A percentile compares a stretch with the other conserved stretches of the same genome.
phyloP scores from a whole-genome alignment of 2,113 vertebrate species.

The Poeciliopsis prolifica region DNA sequence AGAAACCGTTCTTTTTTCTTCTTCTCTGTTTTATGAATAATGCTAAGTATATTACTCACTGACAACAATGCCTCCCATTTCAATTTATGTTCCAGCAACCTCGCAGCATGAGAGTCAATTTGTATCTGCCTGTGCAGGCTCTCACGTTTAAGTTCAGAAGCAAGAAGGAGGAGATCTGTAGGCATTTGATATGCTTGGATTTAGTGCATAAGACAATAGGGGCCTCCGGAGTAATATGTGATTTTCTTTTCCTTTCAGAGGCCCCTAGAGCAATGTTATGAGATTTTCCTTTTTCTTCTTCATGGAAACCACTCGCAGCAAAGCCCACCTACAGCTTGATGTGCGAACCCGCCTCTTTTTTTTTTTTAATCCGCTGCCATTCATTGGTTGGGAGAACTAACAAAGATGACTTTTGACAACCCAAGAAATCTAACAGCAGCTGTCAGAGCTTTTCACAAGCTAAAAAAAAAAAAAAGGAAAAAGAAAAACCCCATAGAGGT shows the following conservation, averaged over 20 bases:
- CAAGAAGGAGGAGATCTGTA: constrained; percentile 67
- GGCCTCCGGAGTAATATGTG: constrained; percentile 67
- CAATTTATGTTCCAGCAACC: constrained; percentile 81
- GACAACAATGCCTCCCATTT: constrained; percentile 75
- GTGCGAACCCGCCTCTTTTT: constrained; percentile 69
- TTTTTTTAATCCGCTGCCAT: constrained; percentile 68
- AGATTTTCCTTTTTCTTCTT: constrained; percentile 60
- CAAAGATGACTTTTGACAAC: constrained; percentile 80
- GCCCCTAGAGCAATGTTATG: constrained; percentile 70
- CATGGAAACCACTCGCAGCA: constrained; percentile 68
- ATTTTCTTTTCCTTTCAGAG: constrained; percentile 68
- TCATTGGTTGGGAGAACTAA: constrained; percentile 67
- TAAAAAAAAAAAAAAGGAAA: constrained; percentile 43
- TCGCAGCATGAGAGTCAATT: constrained; percentile 75
- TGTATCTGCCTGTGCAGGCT: constrained; percentile 80
- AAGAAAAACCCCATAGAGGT: background rate
- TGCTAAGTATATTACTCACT: constrained; percentile 81
- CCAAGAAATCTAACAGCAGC: constrained; percentile 73
- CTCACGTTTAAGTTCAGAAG: constrained; percentile 62
- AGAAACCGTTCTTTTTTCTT: constrained; percentile 63
- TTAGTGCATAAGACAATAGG: constrained; percentile 72
- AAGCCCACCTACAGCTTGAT: constrained; percentile 77
- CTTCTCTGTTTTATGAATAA: constrained; percentile 76
- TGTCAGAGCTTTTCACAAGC: constrained; percentile 69
- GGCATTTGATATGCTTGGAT: constrained; percentile 76